Base-by-base conservation (phyloP, 2,888 invertebrate species). In the Peribatodes rhomboidaria region DNA sequence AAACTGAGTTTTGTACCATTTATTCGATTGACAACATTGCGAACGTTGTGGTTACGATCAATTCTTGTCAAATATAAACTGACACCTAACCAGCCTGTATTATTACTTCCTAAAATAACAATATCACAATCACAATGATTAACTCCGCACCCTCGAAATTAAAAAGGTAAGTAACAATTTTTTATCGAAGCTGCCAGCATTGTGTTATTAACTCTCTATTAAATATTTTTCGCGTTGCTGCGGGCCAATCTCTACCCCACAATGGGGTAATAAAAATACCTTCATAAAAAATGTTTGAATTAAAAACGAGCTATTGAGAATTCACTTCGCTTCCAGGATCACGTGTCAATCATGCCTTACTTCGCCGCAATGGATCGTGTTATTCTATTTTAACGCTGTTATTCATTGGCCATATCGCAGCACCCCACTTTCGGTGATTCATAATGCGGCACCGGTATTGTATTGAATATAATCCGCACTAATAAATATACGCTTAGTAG, bases 321-420 rank as follows among this genome's bases (percentile, higher is more conserved):
- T 82, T 79, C 85, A 79, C 81, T 78, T 74, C 70, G 81, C 73
- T 76, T 79, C 75, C 81, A 56, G 88, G 87, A 88, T 92, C 92
- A 88, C 88, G 90, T 87, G 92, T 92, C 92, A 92, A 92, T 93
- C 92, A 93, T 80, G 82, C 80, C 82, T 85, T 84, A 83, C 79
- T 82, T 79, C 77, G 80, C 85, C 81, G 83, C 84, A 83, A 83
- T 84, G 85, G 85, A 82, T 85, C 86, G 84, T 89, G 90, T 90
- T 90, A 87, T 90, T 90, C 87, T 86, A 86, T 91, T 89, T 85
- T 82, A 85, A 82, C 80, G 80, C 81, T 83, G 86, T 90, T 90
- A 91, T 92, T 92, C 90, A 91, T 89, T 89, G 88, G 86, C 87
- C 81, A 82, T 88, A 89, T 89, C 84, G 83, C 80, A 80, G 80